phyloP scores from a whole-genome alignment of 2,797 vertebrate species.

The Typhlichthys subterraneus region DNA sequence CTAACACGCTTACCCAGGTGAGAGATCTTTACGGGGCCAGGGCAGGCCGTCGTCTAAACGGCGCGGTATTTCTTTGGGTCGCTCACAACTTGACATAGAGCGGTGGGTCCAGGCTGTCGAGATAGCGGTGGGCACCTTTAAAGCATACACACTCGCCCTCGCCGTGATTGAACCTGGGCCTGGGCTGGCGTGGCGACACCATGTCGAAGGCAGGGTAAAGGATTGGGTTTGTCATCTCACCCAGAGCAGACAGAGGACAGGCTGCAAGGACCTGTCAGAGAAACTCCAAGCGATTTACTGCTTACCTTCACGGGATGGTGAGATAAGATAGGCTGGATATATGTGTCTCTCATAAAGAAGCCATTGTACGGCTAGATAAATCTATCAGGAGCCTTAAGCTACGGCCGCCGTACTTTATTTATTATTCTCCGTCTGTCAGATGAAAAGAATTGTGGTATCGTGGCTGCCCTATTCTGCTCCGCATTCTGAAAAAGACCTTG shows the following conservation, averaged over 20 bases:
- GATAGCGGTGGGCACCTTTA: slow-evolving; percentile 47
- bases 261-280: slow-evolving; percentile 23
- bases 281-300: slow-evolving; percentile 59
- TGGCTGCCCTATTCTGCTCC: background rate
- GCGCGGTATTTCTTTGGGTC: slow-evolving; percentile 5
- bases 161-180: slow-evolving; percentile 51
- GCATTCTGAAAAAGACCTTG: slow-evolving; percentile 13
- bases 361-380: slow-evolving; percentile 54
- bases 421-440: slow-evolving; percentile 48
- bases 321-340: slow-evolving; percentile 56
- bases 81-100: slow-evolving; percentile 22
- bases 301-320: slow-evolving; percentile 44
- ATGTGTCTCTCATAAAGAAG: slow-evolving; percentile 50
- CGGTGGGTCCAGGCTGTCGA: slow-evolving; percentile 40
- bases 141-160: slow-evolving; percentile 53
- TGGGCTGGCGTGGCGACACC: slow-evolving; percentile 44
- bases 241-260: slow-evolving; percentile 22
- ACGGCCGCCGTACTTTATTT: slow-evolving; percentile 46
- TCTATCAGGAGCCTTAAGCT: slow-evolving; percentile 50
- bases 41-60: slow-evolving; percentile 38
- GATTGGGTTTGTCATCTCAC: slow-evolving; percentile 10
- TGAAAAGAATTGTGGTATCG: slow-evolving; percentile 49
- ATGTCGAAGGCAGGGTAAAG: slow-evolving; percentile 29
- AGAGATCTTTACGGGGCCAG: too few species aligned
- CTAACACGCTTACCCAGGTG: too few species aligned